Conservation (phyloP, 2,113 vertebrate species). For the Hoplias malabaricus region DNA sequence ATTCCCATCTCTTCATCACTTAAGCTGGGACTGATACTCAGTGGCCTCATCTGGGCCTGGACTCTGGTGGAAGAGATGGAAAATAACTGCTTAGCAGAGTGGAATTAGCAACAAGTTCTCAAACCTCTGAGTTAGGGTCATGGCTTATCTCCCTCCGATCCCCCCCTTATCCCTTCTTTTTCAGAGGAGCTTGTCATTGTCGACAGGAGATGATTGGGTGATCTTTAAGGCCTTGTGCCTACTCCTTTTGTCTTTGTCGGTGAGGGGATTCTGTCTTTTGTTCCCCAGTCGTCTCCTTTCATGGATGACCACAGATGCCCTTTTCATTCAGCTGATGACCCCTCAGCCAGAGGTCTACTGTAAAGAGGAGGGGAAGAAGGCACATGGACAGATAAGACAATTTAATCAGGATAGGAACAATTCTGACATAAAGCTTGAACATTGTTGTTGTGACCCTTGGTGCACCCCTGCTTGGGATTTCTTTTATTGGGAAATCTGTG, state of each 20-base stretch:
- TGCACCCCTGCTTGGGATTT: background rate
- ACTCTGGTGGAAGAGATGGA: conserved; percentile 60
- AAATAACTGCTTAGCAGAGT: conserved; percentile 76
- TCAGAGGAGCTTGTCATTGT: conserved; percentile 73
- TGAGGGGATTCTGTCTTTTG: conserved; percentile 75
- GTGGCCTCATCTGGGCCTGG: conserved; percentile 61
- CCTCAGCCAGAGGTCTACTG: conserved; percentile 70
- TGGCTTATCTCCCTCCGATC: conserved; percentile 70
- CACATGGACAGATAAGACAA: conserved; percentile 39
- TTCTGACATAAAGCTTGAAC: background rate
- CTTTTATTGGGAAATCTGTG: background rate
- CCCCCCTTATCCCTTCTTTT: conserved; percentile 74
- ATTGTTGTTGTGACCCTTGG: conserved; percentile 16
- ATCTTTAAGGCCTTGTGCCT: conserved; percentile 74
- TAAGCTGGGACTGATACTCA: conserved; percentile 64
- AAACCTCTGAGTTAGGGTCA: conserved; percentile 64
- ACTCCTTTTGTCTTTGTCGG: conserved; percentile 81
- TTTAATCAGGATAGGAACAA: conserved; percentile 41
- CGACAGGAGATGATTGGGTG: conserved; percentile 71
- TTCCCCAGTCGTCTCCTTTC: conserved; percentile 81
- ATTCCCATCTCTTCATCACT: conserved; percentile 58
- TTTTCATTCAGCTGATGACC: conserved; percentile 77
- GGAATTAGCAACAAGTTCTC: conserved; percentile 74
- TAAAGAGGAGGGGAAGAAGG: conserved; percentile 59
- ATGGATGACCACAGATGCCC: conserved; percentile 93